A percentile compares a stretch with the other conserved stretches of the same genome.
phyloP scores from a whole-genome alignment of 2,888 invertebrate genomes.

The Agelastica alni region DNA sequence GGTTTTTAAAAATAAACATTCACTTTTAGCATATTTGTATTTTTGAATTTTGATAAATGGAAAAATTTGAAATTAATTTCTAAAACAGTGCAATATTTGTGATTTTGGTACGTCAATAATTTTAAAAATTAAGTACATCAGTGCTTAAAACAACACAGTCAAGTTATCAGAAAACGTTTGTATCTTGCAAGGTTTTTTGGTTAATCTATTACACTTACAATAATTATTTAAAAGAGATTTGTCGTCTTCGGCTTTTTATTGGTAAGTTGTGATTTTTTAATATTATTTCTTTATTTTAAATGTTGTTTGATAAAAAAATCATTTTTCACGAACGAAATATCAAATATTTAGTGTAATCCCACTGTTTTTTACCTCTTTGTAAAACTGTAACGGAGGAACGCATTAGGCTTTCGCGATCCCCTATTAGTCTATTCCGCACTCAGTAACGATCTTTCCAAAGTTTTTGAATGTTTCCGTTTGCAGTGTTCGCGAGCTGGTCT shows the following conservation, averaged over 20 bases:
- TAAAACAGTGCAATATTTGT: background rate
- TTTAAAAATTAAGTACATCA: background rate
- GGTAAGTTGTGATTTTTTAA: too few species aligned
- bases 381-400: too few species aligned
- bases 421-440: too few species aligned
- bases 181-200: background rate
- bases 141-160: background rate
- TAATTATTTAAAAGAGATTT: background rate
- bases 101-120: background rate
- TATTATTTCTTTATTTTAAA: too few species aligned
- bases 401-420: too few species aligned
- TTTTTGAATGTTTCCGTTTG: too few species aligned
- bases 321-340: background rate
- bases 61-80: background rate
- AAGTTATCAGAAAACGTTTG: background rate
- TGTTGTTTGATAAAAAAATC: too few species aligned
- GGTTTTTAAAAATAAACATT: background rate
- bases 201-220: background rate
- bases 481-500: too few species aligned
- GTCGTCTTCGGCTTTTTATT: background rate
- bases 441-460: too few species aligned
- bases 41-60: background rate
- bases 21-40: background rate
- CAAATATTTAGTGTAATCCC: too few species aligned
- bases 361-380: too few species aligned